These are phyloP conservation scores for Lepidonotus clava DNA, from an alignment of 2,888 invertebrate species.

Conservation along the genomic window DNA sequence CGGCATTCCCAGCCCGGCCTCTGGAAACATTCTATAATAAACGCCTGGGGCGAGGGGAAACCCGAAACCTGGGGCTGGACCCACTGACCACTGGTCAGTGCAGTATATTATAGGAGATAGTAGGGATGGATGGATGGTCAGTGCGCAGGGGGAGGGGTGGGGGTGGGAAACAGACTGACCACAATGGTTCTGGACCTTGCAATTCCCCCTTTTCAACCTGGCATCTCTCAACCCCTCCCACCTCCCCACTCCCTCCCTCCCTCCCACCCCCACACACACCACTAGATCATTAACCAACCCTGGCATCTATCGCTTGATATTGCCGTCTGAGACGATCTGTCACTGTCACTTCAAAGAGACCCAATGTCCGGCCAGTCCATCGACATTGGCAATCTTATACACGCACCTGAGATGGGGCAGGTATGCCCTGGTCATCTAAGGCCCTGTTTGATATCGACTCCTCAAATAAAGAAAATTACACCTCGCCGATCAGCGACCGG, in stretches of 20 bases:
- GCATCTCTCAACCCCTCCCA: too few species aligned
- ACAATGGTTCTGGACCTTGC: background rate
- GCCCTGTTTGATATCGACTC: background rate
- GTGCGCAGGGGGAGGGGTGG: background rate
- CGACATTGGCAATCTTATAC: constrained; percentile 40
- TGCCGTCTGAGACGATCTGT: constrained; percentile 5
- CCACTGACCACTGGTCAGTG: constrained; percentile 27
- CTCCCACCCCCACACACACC: background rate
- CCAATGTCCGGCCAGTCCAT: background rate
- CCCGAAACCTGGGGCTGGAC: background rate
- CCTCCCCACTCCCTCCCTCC: background rate
- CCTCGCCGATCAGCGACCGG: too few species aligned
- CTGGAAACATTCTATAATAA: constrained; percentile 43
- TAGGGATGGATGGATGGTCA: background rate
- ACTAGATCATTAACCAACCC: constrained; percentile 42
- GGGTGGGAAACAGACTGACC: background rate
- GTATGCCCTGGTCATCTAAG: too few species aligned
- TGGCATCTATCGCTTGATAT: constrained; percentile 44
- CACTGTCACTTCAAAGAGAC: constrained; percentile 42
- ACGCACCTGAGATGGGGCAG: constrained; percentile 15
- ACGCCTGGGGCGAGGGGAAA: background rate
- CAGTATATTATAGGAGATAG: background rate
- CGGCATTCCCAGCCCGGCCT: background rate
- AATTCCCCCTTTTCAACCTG: background rate
- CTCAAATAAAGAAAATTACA: constrained; percentile 13